phyloP scores from a whole-genome alignment of 2,888 invertebrate genomes.

The Ochropacha duplaris region DNA sequence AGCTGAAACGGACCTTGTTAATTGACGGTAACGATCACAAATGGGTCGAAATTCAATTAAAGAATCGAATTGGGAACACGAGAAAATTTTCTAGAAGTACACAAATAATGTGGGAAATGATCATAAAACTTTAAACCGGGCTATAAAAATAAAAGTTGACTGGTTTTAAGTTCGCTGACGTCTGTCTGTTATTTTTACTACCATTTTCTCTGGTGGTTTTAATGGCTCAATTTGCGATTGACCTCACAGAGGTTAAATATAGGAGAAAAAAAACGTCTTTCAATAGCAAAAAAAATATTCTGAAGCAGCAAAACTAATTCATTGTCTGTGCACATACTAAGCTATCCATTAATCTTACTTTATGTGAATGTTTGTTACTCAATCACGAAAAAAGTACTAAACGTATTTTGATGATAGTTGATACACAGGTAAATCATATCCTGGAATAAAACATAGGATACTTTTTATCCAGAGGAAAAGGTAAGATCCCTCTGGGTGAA shows the following conservation, averaged over 20 bases:
- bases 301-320: no score
- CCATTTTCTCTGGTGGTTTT: neutral
- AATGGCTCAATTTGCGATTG: neutral
- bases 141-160: constrained; percentile 24
- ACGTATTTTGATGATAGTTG: no score
- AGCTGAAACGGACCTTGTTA: constrained; percentile 26
- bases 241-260: neutral
- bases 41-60: constrained; percentile 3
- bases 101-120: constrained; percentile 31
- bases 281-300: no score
- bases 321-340: neutral
- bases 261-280: no score
- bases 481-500: no score
- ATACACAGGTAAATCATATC: no score
- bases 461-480: no score
- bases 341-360: no score
- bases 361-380: no score
- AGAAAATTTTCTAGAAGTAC: neutral
- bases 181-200: constrained; percentile 2
- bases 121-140: constrained; percentile 30
- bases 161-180: constrained; percentile 18
- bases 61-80: neutral
- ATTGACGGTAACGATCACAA: constrained; percentile 10
- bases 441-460: no score
- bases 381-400: no score